Conservation (phyloP, 2,113 vertebrate species). For the Ia io region DNA sequence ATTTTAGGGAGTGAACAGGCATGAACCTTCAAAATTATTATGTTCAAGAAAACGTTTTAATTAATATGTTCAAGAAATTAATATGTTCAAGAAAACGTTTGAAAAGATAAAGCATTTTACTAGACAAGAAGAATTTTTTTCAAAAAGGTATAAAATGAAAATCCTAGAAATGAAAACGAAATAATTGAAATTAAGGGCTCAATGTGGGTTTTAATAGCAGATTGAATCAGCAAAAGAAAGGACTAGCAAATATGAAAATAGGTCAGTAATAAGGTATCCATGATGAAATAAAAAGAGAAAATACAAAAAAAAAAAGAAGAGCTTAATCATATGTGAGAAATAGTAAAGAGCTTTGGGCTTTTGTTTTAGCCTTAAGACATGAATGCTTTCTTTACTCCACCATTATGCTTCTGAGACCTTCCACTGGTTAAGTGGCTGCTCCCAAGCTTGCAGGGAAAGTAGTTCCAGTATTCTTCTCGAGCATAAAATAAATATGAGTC, state of each 20-base stretch:
- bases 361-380: neutral
- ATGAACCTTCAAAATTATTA: neutral
- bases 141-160: neutral
- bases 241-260: neutral
- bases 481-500: neutral
- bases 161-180: neutral
- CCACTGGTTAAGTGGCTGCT: neutral
- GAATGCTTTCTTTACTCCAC: neutral
- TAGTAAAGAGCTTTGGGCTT: neutral
- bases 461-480: neutral
- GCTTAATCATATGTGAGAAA: neutral
- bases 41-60: slow-evolving; percentile 27
- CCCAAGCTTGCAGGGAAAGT: neutral
- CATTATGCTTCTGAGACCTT: neutral
- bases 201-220: neutral
- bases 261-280: neutral
- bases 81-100: slow-evolving; percentile 20
- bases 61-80: slow-evolving; percentile 3
- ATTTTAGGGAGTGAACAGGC: neutral
- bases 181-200: neutral
- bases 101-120: neutral
- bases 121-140: neutral
- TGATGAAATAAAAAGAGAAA: neutral
- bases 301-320: neutral
- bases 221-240: neutral